These are phyloP conservation scores for Rhincodon typus DNA, from an alignment of 2,797 vertebrate species.

Conservation along the genomic window DNA sequence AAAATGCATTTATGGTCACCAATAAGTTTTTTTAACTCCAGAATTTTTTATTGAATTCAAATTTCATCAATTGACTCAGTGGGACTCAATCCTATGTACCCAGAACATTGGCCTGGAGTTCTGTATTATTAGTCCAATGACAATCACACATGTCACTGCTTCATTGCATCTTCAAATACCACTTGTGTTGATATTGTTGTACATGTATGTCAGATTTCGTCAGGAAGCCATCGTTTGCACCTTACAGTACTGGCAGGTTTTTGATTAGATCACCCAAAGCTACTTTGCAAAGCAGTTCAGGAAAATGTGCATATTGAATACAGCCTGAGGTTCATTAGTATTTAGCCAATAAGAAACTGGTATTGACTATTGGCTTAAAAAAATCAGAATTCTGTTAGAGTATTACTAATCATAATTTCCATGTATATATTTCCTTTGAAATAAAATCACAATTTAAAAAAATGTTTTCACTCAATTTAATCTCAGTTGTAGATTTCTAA, in stretches of 20 bases:
- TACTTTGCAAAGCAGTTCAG: background rate
- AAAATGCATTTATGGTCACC: too few relatives aligned
- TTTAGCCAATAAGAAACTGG: background rate
- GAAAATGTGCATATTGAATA: background rate
- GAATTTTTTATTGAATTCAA: too few relatives aligned
- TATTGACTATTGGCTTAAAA: background rate
- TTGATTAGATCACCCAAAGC: background rate
- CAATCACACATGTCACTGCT: too few relatives aligned
- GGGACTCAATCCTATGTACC: too few relatives aligned
- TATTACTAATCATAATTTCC: background rate
- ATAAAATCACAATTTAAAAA: background rate
- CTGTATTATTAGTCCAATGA: too few relatives aligned
- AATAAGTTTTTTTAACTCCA: too few relatives aligned
- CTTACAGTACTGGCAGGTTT: background rate
- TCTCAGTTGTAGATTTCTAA: background rate
- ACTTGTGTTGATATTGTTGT: slow-evolving; percentile 1
- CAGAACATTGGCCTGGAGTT: too few relatives aligned
- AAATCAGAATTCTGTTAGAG: background rate
- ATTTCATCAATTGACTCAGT: too few relatives aligned
- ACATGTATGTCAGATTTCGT: background rate
- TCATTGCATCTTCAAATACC: background rate
- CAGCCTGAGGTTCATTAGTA: background rate
- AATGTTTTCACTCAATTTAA: background rate
- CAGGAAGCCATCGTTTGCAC: background rate
- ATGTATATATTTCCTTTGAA: background rate